Evolutionary conservation across 2,888 invertebrate species (phyloP).

Genomic region (Platypus cylindrus): DNA sequence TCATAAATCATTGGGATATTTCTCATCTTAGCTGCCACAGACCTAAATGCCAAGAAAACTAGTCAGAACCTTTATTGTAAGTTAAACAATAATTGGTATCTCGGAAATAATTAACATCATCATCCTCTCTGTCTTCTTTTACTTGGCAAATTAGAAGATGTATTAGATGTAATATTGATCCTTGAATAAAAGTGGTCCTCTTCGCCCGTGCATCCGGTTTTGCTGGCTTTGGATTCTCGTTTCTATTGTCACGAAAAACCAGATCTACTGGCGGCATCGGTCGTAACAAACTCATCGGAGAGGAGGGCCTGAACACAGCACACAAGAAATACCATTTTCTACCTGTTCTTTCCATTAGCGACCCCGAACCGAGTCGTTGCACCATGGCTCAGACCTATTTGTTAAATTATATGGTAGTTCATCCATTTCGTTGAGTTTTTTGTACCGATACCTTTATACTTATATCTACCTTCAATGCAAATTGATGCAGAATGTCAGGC

Average conservation of each 20-base stretch:
- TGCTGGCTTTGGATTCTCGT: constrained; percentile 15
- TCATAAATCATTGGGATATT: no score
- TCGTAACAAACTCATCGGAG: constrained; percentile 5
- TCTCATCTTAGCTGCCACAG: no score
- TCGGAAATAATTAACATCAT: no score
- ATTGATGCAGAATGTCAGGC: no score
- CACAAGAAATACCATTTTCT: constrained; percentile 5
- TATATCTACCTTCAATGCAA: no score
- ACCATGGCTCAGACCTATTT: constrained; percentile 13
- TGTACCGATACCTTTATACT: no score
- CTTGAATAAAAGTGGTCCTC: constrained; percentile 13
- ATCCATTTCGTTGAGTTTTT: constrained; percentile 9
- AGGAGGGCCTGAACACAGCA: background rate
- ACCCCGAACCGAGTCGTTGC: constrained; percentile 15
- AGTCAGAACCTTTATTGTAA: no score
- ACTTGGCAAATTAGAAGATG: no score
- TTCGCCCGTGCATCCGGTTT: constrained; percentile 16
- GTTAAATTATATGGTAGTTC: constrained; percentile 13
- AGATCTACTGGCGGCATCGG: constrained; percentile 12
- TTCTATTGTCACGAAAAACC: constrained; percentile 16
- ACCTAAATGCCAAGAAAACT: no score
- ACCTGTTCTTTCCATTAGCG: constrained; percentile 14
- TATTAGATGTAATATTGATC: constrained; percentile 14
- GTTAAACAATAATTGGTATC: no score
- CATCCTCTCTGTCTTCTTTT: no score